Evolutionary conservation across 2,113 vertebrate species (phyloP), one percentile per base, ranked within the genome.

Genomic region (Neolamprologus brichardi): DNA sequence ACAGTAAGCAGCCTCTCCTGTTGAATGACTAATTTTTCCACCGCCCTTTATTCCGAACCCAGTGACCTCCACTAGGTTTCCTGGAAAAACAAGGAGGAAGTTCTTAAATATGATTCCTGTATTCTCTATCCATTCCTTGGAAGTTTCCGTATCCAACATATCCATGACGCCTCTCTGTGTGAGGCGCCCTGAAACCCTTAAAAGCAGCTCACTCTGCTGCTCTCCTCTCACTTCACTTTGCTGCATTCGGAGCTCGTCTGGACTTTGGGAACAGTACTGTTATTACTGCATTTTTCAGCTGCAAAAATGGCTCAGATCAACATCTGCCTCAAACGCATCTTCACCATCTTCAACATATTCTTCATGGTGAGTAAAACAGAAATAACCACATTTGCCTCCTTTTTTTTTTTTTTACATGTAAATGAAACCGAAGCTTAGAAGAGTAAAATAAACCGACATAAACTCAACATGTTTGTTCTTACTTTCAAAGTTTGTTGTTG

Each of bases 331-430:
- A 94, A 92, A 7, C 6, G 49, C 7, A 23, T 41, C 83, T 92
- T 94, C 82, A 90, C 34, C 51, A 2, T 58, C 82, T 94, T 94
- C 83, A 95, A 94, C 90, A 2, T 94, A n/a, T 5, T 93, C 5
- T 93, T 94, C 28, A 91, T 92, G 89, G 94, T 95, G 39, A 94
- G 94, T 56, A 53, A 53, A 53, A 11, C 18, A 52, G 18, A 28
- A 28, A 58, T 2, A 52, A 53, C 51, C 51, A 53, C 9, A 53
- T 20, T 53, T 52, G 18, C 18, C 51, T 20, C 18, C 51, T 20
- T 52, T 52, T 52, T 52, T 51, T 51, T 51, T 51, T 51, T 51
- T 52, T 32, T 32, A 51, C 49, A 52, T n/a, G 5, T 52, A 52
- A 52, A 52, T 52, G 18, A 52, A 52, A 52, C 18, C 3, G 9